Evolutionary conservation across 2,113 vertebrate species (phyloP).

Genomic region (Oriolus oriolus): DNA sequence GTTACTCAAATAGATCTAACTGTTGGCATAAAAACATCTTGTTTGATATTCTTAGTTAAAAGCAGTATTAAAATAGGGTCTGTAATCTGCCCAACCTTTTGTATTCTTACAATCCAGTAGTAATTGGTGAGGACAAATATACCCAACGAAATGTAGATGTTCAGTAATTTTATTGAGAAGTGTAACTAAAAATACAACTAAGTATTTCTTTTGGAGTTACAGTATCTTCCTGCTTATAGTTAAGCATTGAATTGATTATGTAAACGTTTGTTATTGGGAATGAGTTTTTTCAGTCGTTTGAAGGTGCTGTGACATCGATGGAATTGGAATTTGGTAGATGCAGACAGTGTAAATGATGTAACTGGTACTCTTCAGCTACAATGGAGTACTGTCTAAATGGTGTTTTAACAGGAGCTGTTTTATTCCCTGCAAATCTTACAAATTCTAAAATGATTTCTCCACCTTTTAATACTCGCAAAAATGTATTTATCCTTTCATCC

Average conservation of each 20-base stretch:
- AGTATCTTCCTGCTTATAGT: not conserved
- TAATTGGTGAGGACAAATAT: not conserved
- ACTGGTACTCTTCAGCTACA: not conserved
- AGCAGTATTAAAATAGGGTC: not conserved
- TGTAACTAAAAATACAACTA: not conserved
- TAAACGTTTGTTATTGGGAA: not conserved
- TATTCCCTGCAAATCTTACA: not conserved
- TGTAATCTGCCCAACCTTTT: not conserved
- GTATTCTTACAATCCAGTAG: not conserved
- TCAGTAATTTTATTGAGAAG: not conserved
- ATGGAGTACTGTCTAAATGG: not conserved
- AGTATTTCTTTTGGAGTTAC: not conserved
- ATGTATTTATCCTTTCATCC: not conserved
- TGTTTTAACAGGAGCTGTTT: not conserved
- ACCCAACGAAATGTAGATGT: not conserved
- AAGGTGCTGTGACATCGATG: not conserved
- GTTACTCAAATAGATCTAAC: not conserved
- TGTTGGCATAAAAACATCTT: not conserved
- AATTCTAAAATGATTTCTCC: not conserved
- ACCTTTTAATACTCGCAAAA: not conserved
- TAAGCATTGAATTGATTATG: not conserved
- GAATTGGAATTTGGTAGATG: not conserved
- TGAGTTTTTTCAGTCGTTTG: not conserved
- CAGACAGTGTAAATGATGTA: not conserved
- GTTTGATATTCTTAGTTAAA: not conserved